Conservation (phyloP, 2,888 invertebrate genomes). For the Aethes cnicana region DNA sequence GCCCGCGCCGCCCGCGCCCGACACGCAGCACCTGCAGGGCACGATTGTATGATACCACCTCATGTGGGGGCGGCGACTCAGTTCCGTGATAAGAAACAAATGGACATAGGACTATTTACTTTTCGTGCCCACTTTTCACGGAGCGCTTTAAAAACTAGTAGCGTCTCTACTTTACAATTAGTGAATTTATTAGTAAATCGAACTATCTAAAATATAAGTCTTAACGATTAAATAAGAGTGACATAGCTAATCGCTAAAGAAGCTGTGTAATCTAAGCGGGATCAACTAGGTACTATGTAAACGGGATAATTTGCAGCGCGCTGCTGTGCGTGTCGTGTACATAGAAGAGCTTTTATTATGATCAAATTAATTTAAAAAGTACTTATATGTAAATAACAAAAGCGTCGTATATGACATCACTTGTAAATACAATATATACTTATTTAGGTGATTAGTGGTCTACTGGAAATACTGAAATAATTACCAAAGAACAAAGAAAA, state of each 20-base stretch:
- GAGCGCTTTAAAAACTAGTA: constrained; percentile 52
- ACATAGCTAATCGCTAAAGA: constrained; percentile 55
- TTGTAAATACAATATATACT: constrained; percentile 40
- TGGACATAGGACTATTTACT: constrained; percentile 78
- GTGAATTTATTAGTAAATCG: constrained; percentile 30
- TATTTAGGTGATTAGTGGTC: too few relatives aligned
- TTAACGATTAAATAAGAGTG: constrained; percentile 19
- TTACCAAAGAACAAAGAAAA: constrained; percentile 40
- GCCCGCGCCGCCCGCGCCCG: constrained; percentile 66
- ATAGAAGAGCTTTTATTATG: constrained; percentile 28
- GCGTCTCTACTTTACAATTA: constrained; percentile 62
- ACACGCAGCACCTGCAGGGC: constrained; percentile 91
- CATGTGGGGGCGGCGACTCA: constrained; percentile 94
- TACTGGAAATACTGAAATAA: too few relatives aligned
- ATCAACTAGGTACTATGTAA: constrained; percentile 77
- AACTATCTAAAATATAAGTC: constrained; percentile 5
- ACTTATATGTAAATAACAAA: constrained; percentile 42
- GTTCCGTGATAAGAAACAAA: constrained; percentile 88
- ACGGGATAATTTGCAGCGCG: constrained; percentile 53
- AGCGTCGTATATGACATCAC: constrained; percentile 36
- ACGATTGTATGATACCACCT: constrained; percentile 98
- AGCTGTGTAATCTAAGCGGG: constrained; percentile 76
- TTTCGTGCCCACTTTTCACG: constrained; percentile 42
- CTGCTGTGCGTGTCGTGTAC: constrained; percentile 47
- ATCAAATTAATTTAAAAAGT: constrained; percentile 21